Evolutionary conservation across 2,797 vertebrate genomes (phyloP).

Genomic region (Masticophis lateralis): DNA sequence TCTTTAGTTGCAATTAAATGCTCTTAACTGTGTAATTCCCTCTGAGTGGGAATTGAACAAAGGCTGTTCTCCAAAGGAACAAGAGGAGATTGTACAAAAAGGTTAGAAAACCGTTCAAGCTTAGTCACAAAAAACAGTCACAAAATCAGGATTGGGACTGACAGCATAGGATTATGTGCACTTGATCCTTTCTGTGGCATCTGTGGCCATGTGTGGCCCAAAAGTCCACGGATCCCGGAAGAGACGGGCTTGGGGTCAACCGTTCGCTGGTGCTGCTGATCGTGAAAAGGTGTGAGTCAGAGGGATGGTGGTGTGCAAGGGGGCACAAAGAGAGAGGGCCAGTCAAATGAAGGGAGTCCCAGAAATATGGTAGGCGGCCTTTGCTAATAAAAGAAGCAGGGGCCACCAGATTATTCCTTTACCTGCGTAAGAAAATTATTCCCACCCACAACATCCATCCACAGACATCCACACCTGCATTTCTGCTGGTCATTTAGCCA

Average conservation of each 20-base stretch:
- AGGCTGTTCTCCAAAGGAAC: background rate
- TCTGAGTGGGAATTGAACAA: slow-evolving; percentile 3
- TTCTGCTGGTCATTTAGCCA: background rate
- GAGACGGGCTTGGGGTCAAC: background rate
- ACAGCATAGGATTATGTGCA: background rate
- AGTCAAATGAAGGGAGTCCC: background rate
- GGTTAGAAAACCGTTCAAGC: background rate
- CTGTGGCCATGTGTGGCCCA: background rate
- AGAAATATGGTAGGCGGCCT: background rate
- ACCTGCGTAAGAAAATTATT: background rate
- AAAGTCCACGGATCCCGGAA: too few relatives aligned
- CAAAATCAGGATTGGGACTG: background rate
- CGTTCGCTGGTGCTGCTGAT: background rate
- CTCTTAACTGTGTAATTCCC: slow-evolving; percentile 1
- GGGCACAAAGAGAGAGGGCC: background rate
- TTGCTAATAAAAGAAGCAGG: background rate
- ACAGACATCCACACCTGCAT: background rate
- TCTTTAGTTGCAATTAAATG: slow-evolving; percentile 12
- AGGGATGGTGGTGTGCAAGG: background rate
- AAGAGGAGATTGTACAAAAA: background rate
- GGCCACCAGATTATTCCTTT: background rate
- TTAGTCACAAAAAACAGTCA: background rate
- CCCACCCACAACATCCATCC: background rate
- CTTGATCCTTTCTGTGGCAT: background rate
- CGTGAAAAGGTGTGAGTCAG: background rate